Conservation (phyloP, 1,140 invertebrate species). For the Drosophila pandora region DNA sequence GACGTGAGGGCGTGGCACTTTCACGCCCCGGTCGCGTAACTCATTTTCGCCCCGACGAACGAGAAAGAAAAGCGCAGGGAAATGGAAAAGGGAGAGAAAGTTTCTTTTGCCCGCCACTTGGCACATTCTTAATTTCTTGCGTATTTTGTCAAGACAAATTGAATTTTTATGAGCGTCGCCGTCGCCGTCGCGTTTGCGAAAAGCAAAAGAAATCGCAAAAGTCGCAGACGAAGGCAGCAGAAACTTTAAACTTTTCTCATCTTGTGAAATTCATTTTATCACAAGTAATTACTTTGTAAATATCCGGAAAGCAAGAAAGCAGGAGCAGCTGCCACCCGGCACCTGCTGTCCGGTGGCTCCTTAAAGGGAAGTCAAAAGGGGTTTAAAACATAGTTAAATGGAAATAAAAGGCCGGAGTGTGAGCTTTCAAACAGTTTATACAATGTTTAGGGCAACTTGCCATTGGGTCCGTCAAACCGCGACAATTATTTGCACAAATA, state of each 20-base stretch:
- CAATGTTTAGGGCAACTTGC: conserved; percentile 69
- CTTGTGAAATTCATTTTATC: conserved; percentile 81
- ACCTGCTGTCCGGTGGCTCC: conserved; percentile 29
- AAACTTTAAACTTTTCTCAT: conserved; percentile 83
- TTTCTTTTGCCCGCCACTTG: conserved; percentile 78
- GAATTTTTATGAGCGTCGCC: conserved; percentile 76
- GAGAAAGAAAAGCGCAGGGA: conserved; percentile 32
- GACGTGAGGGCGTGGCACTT: conserved; percentile 62
- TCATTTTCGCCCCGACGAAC: conserved; percentile 70
- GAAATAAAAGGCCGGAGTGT: conserved; percentile 47
- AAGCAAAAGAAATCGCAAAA: conserved; percentile 68
- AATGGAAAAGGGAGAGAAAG: conserved; percentile 67
- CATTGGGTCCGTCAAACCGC: conserved; percentile 83
- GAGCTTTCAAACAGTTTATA: conserved; percentile 59
- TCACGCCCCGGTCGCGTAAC: conserved; percentile 73
- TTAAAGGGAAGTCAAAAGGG: conserved; percentile 9
- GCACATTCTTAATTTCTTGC: conserved; percentile 82
- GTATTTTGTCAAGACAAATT: conserved; percentile 82
- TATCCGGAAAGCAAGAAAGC: conserved; percentile 51
- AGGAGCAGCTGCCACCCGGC: conserved; percentile 28
- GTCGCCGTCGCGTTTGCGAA: conserved; percentile 27
- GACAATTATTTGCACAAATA: conserved; percentile 73
- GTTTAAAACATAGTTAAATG: neutral
- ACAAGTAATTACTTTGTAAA: conserved; percentile 83
- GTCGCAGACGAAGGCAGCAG: conserved; percentile 22